Evolutionary conservation across 2,113 vertebrate genomes (phyloP), one percentile per base, ranked within the genome.

Genomic region (Felis catus): DNA sequence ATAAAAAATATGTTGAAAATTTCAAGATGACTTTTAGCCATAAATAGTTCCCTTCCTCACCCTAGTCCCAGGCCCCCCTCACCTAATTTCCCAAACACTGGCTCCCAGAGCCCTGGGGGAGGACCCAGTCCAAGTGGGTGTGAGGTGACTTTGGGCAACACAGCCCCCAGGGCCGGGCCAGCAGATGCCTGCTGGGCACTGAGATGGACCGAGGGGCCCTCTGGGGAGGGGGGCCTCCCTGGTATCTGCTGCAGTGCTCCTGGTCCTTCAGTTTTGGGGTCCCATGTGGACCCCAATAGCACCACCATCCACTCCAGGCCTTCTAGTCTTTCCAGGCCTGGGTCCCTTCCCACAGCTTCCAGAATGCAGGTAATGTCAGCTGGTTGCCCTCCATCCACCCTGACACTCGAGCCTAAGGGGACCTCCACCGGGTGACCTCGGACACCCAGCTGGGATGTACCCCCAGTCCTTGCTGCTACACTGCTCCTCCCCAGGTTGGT

Each of bases 1-100:
- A 98, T 91, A 96, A 73, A 95, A 98, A 98, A 92, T 27, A 80
- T 86, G 25, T 21, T 97, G 95, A 96, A 96, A 98, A 98, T 96
- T 95, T 98, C 91, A 89, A 97, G 98, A 98, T 98, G 96, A 97
- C 76, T 98, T 98, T 98, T 98, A 97, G 98, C 93, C 70, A 33
- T 18, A 90, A 88, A 97, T 98, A 81, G 94, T 78, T 97, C 94
- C 83, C n/a, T 97, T 96, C 97, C 73, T 98, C 97, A 96, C 82
- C 97, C 96, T 96, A 41, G 45, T 93, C 95, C 90, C 90, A 83
- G 76, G 84, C 73, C 76, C 94, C 91, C 97, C 91, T 95, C 97
- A 95, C 94, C 51, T 98, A 97, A 96, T 98, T 98, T 98, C 89
- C 92, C 91, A 73, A 91, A 96, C 58, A 6, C 23, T 88, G 94